Evolutionary conservation across 2,113 vertebrate genomes (phyloP).

Genomic region (Octodon degus): DNA sequence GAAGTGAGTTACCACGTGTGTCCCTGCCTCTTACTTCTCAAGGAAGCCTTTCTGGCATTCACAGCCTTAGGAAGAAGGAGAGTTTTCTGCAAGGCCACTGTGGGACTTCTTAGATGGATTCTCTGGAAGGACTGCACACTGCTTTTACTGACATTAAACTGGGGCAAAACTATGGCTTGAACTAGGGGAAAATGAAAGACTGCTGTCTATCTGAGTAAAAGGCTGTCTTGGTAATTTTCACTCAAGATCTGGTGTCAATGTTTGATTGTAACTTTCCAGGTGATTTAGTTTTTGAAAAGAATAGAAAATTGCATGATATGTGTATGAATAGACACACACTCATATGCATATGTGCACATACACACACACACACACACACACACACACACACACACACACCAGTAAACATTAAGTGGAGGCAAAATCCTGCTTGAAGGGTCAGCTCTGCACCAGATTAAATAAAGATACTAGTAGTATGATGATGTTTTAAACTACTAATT

Average conservation of each 20-base stretch:
- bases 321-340: neutral
- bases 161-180: neutral
- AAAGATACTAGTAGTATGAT: constrained; percentile 21
- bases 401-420: neutral
- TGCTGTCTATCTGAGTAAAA: neutral
- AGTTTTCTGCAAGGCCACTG: neutral
- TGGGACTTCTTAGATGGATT: neutral
- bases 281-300: neutral
- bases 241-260: neutral
- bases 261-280: neutral
- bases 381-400: neutral
- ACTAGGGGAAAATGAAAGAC: neutral
- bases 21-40: neutral
- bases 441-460: neutral
- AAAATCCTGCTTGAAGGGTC: constrained; percentile 36
- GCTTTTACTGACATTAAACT: neutral
- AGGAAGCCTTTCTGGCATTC: neutral
- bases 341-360: too few relatives aligned
- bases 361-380: neutral
- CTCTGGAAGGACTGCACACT: neutral
- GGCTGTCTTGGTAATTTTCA: neutral
- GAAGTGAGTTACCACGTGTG: neutral
- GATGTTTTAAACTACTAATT: neutral
- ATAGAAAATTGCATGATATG: neutral
- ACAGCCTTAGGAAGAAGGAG: neutral